Base-by-base conservation (phyloP, 2,113 vertebrate genomes). In the Eublepharis macularius region DNA sequence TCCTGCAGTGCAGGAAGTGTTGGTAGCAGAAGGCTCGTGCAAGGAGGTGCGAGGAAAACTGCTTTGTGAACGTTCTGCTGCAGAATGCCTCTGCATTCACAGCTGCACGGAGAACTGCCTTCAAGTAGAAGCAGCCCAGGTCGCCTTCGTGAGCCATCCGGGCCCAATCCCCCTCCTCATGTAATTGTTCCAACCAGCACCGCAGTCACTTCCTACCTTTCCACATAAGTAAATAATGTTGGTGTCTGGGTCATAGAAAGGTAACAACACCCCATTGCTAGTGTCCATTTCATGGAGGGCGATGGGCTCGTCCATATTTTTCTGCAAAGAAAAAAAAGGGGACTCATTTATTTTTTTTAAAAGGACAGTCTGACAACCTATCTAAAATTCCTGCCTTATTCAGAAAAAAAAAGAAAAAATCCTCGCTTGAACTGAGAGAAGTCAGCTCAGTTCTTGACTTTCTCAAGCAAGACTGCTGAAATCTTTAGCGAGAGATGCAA, bases 181-280 rank as follows among this genome's bases (percentile, higher is more conserved):
- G 2, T 19, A 11, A 34, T 1, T 2, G 24, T 29, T 57, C 4
- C 45, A 43, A 26, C 6, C 32, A 6, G 4, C 29, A 80, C 45
- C 6, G 60, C 45, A 14, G 45, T 29, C 13, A 0, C 74, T 39
- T 32, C 39, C 88, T 84, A 99, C 99, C 98, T 99, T 99, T 76
- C 99, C 99, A 90, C 98, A 99, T 85, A 99, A 92, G 96, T 99
- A 99, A 90, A 99, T 98, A 54, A 99, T 96, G 65, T 94, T 98
- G 92, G 98, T 99, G 92, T 99, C 98, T 0, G 98, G 97, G 85
- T 99, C 98, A 0, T 99, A 99, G 95, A 99, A 99, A 0, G 98
- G 98, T 88, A 99, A 94, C 81, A 99, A 94, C 76, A 99, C 98
- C 8, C 98, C 98, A 0, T 99, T 99, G 95, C 98, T 99, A 24